Evolutionary conservation across 2,888 invertebrate genomes (phyloP).

Genomic region (Polyploca ridens): DNA sequence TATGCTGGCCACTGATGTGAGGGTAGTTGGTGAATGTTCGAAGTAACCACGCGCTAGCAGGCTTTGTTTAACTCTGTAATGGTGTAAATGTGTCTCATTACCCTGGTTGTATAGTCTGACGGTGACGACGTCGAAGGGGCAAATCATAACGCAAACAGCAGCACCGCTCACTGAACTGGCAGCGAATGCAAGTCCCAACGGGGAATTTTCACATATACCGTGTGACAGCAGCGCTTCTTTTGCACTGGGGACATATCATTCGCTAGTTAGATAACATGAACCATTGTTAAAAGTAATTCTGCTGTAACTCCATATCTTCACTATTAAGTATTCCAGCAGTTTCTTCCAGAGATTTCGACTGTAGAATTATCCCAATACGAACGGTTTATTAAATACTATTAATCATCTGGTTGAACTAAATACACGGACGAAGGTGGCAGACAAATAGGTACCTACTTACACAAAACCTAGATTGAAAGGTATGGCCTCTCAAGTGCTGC

Average conservation of each 20-base stretch:
- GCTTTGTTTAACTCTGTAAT: constrained; percentile 69
- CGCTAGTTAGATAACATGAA: constrained; percentile 16
- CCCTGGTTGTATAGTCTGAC: constrained; percentile 96
- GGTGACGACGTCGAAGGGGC: constrained; percentile 94
- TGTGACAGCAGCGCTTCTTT: constrained; percentile 65
- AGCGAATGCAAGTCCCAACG: constrained; percentile 67
- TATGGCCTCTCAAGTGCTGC: too few relatives aligned
- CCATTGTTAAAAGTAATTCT: neutral
- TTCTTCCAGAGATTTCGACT: neutral
- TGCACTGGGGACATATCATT: constrained; percentile 48
- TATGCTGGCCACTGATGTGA: constrained; percentile 89
- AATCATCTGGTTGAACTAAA: too few relatives aligned
- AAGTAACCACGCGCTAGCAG: constrained; percentile 61
- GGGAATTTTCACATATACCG: constrained; percentile 58
- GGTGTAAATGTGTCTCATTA: constrained; percentile 54
- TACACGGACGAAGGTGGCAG: too few relatives aligned
- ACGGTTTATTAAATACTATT: too few relatives aligned
- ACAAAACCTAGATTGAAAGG: too few relatives aligned
- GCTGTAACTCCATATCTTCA: too few relatives aligned
- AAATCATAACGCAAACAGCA: constrained; percentile 90
- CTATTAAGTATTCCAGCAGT: neutral
- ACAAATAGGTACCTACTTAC: too few relatives aligned
- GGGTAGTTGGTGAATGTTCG: constrained; percentile 83
- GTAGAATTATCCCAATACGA: too few relatives aligned
- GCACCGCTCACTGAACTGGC: constrained; percentile 92